Conservation (phyloP, 1,140 invertebrate genomes). For the Papilio aristodemus region DNA sequence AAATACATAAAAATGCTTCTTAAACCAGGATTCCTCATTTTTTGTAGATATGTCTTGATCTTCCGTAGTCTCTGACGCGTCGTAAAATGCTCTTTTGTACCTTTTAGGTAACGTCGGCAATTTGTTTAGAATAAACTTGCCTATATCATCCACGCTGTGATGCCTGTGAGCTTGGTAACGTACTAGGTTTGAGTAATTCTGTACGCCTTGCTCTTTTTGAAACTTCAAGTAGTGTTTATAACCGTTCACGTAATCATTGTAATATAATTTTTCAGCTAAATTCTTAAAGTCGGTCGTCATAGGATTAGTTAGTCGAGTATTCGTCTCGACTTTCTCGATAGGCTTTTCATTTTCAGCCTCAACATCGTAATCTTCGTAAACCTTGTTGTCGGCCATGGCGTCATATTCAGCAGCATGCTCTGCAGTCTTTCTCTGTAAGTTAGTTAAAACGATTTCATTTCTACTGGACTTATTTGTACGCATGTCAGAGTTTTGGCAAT, state of each 20-base stretch:
- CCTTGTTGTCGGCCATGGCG: too few relatives aligned
- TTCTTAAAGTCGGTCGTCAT: conserved; percentile 50
- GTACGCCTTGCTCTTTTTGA: conserved; percentile 55
- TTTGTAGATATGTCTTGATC: conserved; percentile 67
- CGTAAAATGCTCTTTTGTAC: conserved; percentile 49
- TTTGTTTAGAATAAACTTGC: conserved; percentile 69
- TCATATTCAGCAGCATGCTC: not conserved
- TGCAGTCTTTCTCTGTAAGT: conserved; percentile 1
- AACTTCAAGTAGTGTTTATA: conserved; percentile 70
- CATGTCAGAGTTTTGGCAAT: conserved; percentile 8
- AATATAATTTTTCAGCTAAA: conserved; percentile 59
- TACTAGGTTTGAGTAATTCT: conserved; percentile 63
- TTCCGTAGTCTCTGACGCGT: conserved; percentile 58
- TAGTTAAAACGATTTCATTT: conserved; percentile 17
- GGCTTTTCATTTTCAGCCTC: conserved; percentile 17
- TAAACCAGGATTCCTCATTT: conserved; percentile 69
- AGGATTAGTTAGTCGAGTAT: not conserved
- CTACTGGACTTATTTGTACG: conserved; percentile 11
- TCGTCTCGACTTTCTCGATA: conserved; percentile 23
- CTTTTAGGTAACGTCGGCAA: conserved; percentile 51
- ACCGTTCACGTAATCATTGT: conserved; percentile 67
- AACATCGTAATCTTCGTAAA: conserved; percentile 7
- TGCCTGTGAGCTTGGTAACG: conserved; percentile 70
- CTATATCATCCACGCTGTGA: conserved; percentile 71
- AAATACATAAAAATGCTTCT: conserved; percentile 68